Conservation (phyloP, 2,113 vertebrate genomes). For the Calyptommatus sinebrachiatus region DNA sequence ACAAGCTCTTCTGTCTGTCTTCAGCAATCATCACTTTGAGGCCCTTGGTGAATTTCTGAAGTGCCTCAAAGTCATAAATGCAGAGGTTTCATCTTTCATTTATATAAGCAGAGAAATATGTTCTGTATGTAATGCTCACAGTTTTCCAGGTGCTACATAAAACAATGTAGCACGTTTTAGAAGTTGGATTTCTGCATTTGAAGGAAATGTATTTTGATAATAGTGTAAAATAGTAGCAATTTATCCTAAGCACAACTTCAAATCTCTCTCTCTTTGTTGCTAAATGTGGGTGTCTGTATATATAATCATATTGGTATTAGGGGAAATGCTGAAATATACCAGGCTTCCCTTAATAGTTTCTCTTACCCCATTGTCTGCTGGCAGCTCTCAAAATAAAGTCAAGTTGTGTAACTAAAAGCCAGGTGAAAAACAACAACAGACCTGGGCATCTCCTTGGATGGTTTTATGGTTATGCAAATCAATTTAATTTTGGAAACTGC, state of each 20-base stretch:
- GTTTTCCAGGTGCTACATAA: conserved; percentile 45
- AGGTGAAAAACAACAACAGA: too few relatives aligned
- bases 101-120: conserved; percentile 30
- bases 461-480: too few relatives aligned
- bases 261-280: conserved; percentile 36
- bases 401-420: too few relatives aligned
- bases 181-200: conserved; percentile 57
- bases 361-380: too few relatives aligned
- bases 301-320: too few relatives aligned
- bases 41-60: neutral
- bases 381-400: too few relatives aligned
- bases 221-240: conserved; percentile 6
- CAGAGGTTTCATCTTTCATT: conserved; percentile 31
- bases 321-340: too few relatives aligned
- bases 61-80: neutral
- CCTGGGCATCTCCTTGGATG: too few relatives aligned
- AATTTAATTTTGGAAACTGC: too few relatives aligned
- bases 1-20: neutral
- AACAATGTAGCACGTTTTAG: conserved; percentile 49
- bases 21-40: neutral
- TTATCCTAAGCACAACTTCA: conserved; percentile 40
- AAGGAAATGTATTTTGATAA: conserved; percentile 33
- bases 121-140: conserved; percentile 38
- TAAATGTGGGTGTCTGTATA: conserved; percentile 6
- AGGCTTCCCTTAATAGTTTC: too few relatives aligned